Base-by-base conservation (phyloP, 2,888 invertebrate genomes). In the Stenotaenia linearis region DNA sequence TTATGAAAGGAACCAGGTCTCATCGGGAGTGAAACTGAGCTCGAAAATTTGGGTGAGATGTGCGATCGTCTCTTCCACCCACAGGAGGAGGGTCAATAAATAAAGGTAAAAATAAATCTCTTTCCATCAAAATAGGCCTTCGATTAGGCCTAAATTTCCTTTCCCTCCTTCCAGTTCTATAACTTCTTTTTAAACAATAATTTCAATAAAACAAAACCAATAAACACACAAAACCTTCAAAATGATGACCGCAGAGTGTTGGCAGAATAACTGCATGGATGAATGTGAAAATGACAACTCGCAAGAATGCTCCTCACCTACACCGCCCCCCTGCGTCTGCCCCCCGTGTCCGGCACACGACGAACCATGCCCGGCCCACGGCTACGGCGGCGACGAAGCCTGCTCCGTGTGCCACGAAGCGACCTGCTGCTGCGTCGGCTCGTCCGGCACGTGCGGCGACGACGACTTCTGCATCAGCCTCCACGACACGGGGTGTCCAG, bases 201-300 rank as follows among this genome's bases (percentile, higher is more conserved):
- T n/a, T n/a, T n/a, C n/a, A n/a, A n/a, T n/a, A n/a, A n/a, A 32
- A 9, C 32, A 9, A 32, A 32, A 4, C 32, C 32, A 32, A 6
- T 32, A 9, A 32, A 32, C n/a, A n/a, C n/a, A n/a, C n/a, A n/a
- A n/a, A n/a, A n/a, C n/a, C n/a, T n/a, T 28, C 61, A 61, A 61
- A 61, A 61, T 61, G 61, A 61, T 61, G 61, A 61, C 61, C 61
- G 61, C 61, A 25, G 61, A 61, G 6, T 61, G 61, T 61, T 61
- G 61, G 61, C 23, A 61, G 25, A 5, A 61, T 21, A 28, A 25
- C 25, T 61, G 61, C 9, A 25, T 0, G 7, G 61, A 61, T 1
- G 61, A 61, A 25, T 61, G 61, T 23, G 25, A 61, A 61, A 23
- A 25, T 9, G 61, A 61, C 1, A 25, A 23, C 10, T 1, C 1